phyloP scores from a whole-genome alignment of 2,888 invertebrate species.

The Tenthredo distinguenda region DNA sequence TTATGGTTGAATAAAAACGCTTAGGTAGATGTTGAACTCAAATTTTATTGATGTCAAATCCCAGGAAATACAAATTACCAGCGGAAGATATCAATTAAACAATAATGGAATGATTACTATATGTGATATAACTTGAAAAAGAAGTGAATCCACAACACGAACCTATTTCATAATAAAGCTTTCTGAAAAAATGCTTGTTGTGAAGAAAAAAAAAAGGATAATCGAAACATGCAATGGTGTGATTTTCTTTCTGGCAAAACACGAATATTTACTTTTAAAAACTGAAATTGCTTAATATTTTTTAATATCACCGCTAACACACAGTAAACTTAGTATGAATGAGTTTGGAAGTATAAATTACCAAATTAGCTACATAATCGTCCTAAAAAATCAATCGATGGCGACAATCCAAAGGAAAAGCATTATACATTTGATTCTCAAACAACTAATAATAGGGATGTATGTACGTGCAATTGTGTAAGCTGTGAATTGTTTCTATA shows the following conservation, averaged over 20 bases:
- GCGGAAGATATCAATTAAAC: slow-evolving; percentile 29
- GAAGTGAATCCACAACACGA: slow-evolving; percentile 17
- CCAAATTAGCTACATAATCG: slow-evolving; percentile 9
- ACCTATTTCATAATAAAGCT: slow-evolving; percentile 38
- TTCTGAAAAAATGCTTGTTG: slow-evolving; percentile 21
- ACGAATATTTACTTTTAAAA: not conserved
- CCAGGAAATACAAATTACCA: slow-evolving; percentile 45
- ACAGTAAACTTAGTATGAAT: slow-evolving; percentile 19
- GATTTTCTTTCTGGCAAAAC: not conserved
- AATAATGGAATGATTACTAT: slow-evolving; percentile 43
- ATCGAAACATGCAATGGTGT: slow-evolving; percentile 14
- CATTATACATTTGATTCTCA: slow-evolving; percentile 29
- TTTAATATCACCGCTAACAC: slow-evolving; percentile 12
- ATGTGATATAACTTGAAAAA: slow-evolving; percentile 23
- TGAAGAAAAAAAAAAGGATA: not conserved
- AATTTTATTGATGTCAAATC: slow-evolving; percentile 42
- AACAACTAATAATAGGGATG: not conserved
- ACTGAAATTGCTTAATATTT: slow-evolving; percentile 14
- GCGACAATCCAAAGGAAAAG: slow-evolving; percentile 9
- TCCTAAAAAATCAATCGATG: slow-evolving; percentile 26
- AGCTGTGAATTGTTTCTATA: slow-evolving; percentile 4
- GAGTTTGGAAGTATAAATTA: slow-evolving; percentile 3
- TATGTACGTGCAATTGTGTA: not conserved
- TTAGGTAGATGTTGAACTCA: not conserved
- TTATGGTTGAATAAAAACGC: slow-evolving; percentile 22